A percentile compares a stretch with the other conserved stretches of the same genome.
phyloP scores from a whole-genome alignment of 2,797 vertebrate species.

The Morus bassanus region DNA sequence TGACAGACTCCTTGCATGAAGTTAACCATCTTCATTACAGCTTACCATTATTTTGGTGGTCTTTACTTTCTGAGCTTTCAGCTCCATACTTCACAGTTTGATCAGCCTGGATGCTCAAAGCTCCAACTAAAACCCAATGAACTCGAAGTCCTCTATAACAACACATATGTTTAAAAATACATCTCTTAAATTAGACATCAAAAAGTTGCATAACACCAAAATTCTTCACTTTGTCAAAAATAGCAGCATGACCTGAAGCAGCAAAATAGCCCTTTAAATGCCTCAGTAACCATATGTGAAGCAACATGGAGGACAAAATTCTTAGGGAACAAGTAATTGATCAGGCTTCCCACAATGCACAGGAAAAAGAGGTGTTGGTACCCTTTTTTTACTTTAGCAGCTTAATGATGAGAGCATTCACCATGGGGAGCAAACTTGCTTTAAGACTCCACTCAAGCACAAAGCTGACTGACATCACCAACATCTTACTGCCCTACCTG shows the following conservation, averaged over 20 bases:
- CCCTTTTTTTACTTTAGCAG: neutral
- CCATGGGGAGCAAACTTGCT: neutral
- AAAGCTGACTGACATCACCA: neutral
- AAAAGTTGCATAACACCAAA: neutral
- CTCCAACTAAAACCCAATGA: neutral
- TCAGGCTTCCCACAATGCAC: neutral
- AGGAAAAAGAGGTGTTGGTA: neutral
- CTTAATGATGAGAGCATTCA: neutral
- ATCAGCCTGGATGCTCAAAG: neutral
- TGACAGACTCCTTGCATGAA: neutral
- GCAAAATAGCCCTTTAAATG: neutral
- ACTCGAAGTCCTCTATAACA: neutral
- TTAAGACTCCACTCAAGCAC: neutral
- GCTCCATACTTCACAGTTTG: neutral
- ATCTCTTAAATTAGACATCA: neutral
- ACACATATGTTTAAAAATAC: neutral
- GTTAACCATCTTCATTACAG: neutral
- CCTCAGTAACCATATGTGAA: neutral
- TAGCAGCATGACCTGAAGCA: neutral
- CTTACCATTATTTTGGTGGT: neutral
- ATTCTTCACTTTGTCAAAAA: neutral
- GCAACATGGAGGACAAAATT: neutral
- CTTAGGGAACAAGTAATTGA: neutral
- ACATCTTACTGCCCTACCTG: neutral
- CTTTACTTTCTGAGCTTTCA: neutral